Percentiles rank a stretch among this genome's conserved stretches.
Evolutionary conservation across 2,888 invertebrate genomes (phyloP).

Genomic region (Terebella lapidaria): DNA sequence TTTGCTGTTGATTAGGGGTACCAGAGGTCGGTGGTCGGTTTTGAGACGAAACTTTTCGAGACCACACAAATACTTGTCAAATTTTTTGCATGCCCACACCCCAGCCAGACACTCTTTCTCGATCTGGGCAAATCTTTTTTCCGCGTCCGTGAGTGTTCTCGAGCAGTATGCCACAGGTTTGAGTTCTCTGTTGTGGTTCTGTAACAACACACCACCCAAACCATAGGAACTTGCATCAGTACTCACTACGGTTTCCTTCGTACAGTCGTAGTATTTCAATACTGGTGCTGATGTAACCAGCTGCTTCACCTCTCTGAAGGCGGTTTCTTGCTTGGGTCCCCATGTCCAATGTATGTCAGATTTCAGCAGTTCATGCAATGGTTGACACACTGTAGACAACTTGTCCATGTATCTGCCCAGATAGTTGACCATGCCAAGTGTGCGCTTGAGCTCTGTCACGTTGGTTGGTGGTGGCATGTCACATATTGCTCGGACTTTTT

Average conservation of each 20-base stretch:
- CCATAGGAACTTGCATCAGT: conserved; percentile 3
- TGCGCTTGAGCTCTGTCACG: too few relatives aligned
- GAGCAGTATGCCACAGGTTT: conserved; percentile 1
- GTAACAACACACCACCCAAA: too few relatives aligned
- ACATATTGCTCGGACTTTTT: too few relatives aligned
- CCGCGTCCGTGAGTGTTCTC: conserved; percentile 4
- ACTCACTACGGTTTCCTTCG: background rate
- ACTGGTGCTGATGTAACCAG: too few relatives aligned
- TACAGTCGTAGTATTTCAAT: too few relatives aligned
- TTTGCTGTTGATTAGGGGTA: conserved; percentile 7
- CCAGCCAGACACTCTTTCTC: conserved; percentile 6
- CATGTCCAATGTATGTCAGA: too few relatives aligned
- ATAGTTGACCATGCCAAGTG: too few relatives aligned
- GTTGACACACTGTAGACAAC: background rate
- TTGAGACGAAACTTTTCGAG: background rate
- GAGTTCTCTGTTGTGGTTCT: background rate
- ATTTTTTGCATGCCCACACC: conserved; percentile 6
- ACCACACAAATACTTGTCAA: conserved; percentile 1
- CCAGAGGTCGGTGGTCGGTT: conserved; percentile 10
- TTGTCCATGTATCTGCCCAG: background rate
- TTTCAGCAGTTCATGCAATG: background rate
- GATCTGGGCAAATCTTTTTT: conserved; percentile 6
- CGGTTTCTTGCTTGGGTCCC: too few relatives aligned
- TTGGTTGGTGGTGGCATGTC: too few relatives aligned
- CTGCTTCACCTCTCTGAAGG: too few relatives aligned